Evolutionary conservation across 35 echinoderm and acorn worm species (phyloP).

Genomic region (Chiridota heheva): DNA sequence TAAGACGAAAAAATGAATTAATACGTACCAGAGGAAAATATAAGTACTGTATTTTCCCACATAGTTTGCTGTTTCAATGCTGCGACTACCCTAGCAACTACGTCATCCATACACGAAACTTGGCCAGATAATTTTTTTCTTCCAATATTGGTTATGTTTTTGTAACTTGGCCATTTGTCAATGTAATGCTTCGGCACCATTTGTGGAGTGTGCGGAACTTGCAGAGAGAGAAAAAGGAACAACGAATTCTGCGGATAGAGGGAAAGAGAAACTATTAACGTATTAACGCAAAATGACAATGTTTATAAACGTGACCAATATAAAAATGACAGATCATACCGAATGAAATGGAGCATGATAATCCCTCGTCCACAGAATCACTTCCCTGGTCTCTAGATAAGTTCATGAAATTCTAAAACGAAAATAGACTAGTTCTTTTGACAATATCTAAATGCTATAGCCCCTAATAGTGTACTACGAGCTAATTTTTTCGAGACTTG

Average conservation of each 20-base stretch:
- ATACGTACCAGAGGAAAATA: slow-evolving; percentile 20
- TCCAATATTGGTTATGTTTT: not conserved
- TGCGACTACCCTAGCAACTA: slow-evolving; percentile 1
- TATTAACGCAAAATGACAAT: no score
- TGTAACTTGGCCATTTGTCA: slow-evolving; percentile 21
- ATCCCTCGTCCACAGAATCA: no score
- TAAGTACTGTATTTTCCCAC: slow-evolving; percentile 20
- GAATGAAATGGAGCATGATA: no score
- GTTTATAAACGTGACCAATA: no score
- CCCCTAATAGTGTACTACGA: no score
- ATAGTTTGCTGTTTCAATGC: not conserved
- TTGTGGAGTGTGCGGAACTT: slow-evolving; percentile 21
- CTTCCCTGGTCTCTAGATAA: no score
- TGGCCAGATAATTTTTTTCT: slow-evolving; percentile 11
- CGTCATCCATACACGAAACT: slow-evolving; percentile 24
- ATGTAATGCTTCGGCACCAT: slow-evolving; percentile 3
- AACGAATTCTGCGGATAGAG: slow-evolving; percentile 9
- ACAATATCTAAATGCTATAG: no score
- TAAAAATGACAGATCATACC: no score
- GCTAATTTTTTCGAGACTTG: no score
- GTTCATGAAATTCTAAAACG: no score
- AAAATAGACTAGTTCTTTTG: no score
- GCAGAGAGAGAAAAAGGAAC: slow-evolving; percentile 24
- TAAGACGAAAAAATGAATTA: no score
- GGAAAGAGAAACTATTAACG: not conserved